phyloP scores from a whole-genome alignment of 2,113 vertebrate genomes.

The Corvus moneduloides region DNA sequence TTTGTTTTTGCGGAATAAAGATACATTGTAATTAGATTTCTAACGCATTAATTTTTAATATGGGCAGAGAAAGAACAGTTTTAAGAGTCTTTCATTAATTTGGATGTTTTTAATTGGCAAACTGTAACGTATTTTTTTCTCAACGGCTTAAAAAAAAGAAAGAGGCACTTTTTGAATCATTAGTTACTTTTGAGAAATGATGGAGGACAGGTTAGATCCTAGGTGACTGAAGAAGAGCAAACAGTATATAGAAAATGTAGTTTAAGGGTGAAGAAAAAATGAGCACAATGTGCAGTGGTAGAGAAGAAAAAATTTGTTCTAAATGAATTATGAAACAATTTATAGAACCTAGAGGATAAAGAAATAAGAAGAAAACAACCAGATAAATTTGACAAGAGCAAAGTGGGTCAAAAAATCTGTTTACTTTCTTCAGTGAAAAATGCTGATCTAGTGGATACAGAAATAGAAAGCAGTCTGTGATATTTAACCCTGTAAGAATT shows the following conservation, averaged over 20 bases:
- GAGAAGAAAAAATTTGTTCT: neutral
- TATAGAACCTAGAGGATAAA: neutral
- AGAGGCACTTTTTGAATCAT: neutral
- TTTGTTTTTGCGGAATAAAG: neutral
- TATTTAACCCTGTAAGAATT: neutral
- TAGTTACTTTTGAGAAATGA: neutral
- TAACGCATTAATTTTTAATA: neutral
- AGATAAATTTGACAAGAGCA: neutral
- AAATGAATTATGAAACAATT: slow-evolving; percentile 1
- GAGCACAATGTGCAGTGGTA: neutral
- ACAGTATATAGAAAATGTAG: neutral
- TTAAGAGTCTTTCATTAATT: neutral
- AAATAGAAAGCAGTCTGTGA: neutral
- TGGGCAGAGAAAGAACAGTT: neutral
- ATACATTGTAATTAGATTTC: neutral
- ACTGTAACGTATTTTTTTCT: neutral
- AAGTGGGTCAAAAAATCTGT: neutral
- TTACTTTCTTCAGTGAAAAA: neutral
- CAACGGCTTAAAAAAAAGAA: neutral
- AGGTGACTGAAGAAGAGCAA: neutral
- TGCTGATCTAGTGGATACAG: neutral
- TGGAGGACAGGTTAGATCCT: neutral
- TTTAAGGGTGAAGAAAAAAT: neutral
- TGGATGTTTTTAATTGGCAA: neutral
- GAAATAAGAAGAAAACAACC: neutral